Base-by-base conservation (phyloP, 2,113 vertebrate species). In the Bufo bufo region DNA sequence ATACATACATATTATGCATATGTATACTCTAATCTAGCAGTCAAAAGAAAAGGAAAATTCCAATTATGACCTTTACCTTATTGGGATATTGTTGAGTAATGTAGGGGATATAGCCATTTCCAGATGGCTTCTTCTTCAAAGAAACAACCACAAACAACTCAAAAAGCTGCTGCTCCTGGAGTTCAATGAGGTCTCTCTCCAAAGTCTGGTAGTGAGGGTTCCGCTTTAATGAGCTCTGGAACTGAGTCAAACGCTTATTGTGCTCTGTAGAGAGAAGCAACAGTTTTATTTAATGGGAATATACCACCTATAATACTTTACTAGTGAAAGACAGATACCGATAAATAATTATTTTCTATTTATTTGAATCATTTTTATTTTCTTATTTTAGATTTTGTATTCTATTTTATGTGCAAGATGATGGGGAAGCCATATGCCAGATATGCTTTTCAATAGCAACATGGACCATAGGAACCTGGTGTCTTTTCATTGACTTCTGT, bases 101-200 rank as follows among this genome's bases (percentile, higher is more conserved):
- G 91, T 96, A 96, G 6, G 98, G 98, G 0, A 91, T 92, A 90
- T 98, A 99, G 0, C 90, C 91, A 89, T 92, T 91, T 90, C 95
- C 96, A 0, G 94, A 89, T 0, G 94, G 91, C 45, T 93, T 93
- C 94, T 96, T 99, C 93, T 97, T 94, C 86, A 99, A 94, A 1
- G 98, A 99, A 90, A 99, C 98, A 85, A 99, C 98, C 85, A 99
- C 98, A 3, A 99, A 99, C 56, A 99, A 95, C 92, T 99, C 97
- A 83, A 99, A 98, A 0, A 99, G 96, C 92, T 94, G 95, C 94
- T 98, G 97, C 90, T 99, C 96, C 92, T 99, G 97, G 0, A 97
- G 93, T 91, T 98, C 97, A 85, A 99, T 97, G 59, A 99, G 93
- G 83, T 99, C 98, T 85, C 95, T 94, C 95, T 99, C 98, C 87